Percentiles rank a stretch among this genome's conserved stretches.
These are phyloP conservation scores for Lampropteryx suffumata DNA, from an alignment of 2,888 invertebrate genomes.

Conservation along the genomic window DNA sequence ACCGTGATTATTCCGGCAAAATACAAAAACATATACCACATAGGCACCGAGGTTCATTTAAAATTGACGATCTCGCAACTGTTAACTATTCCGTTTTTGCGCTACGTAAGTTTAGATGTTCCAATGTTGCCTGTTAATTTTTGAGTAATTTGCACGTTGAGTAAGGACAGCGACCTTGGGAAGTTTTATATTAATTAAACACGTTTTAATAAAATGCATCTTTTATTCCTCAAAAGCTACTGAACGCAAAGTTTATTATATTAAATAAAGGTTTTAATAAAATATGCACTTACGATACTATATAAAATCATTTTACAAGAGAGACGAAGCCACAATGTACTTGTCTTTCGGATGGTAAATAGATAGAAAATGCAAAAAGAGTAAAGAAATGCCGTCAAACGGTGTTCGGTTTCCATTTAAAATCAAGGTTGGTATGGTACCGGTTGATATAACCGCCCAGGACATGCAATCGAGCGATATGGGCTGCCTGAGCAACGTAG, in stretches of 20 bases:
- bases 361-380: too few relatives aligned
- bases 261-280: too few relatives aligned
- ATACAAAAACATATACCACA: too few relatives aligned
- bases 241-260: too few relatives aligned
- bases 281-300: too few relatives aligned
- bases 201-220: too few relatives aligned
- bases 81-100: conserved; percentile 9
- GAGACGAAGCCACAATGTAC: too few relatives aligned
- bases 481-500: neutral
- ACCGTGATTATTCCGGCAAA: too few relatives aligned
- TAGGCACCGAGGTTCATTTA: conserved; percentile 10
- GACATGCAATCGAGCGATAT: conserved; percentile 6
- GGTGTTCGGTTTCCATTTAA: neutral
- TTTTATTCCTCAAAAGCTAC: too few relatives aligned
- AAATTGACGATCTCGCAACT: conserved; percentile 7
- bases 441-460: conserved; percentile 10
- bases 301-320: too few relatives aligned
- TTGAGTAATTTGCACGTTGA: conserved; percentile 34
- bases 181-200: too few relatives aligned
- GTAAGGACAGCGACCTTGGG: neutral
- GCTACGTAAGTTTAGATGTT: conserved; percentile 33
- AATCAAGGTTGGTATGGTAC: conserved; percentile 1
- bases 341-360: too few relatives aligned
- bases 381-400: neutral
- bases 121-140: conserved; percentile 57